Percentiles rank a stretch among this genome's conserved stretches.
phyloP scores from a whole-genome alignment of 1,140 invertebrate species.

The Lordiphosa mommai region DNA sequence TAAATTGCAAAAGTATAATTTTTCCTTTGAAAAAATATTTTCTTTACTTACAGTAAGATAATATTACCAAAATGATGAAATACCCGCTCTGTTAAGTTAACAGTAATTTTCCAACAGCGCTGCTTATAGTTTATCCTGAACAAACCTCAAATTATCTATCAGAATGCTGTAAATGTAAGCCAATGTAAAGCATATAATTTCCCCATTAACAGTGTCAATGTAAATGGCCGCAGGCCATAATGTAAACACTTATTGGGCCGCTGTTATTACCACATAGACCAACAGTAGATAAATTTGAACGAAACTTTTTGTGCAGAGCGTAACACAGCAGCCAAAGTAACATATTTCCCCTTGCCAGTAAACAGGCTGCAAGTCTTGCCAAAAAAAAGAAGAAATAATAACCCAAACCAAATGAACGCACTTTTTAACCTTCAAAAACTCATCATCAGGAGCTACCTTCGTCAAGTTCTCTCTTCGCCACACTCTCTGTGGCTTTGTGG shows the following conservation, averaged over 20 bases:
- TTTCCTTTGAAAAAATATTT: too few relatives aligned
- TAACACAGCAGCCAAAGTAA: conserved; percentile 27
- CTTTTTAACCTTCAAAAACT: conserved; percentile 68
- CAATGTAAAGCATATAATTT: conserved; percentile 3
- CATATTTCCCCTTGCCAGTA: conserved; percentile 48
- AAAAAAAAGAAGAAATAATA: too few relatives aligned
- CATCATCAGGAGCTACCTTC: conserved; percentile 26
- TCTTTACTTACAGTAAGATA: too few relatives aligned
- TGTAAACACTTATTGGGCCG: conserved; percentile 6
- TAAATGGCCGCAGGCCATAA: conserved; percentile 28
- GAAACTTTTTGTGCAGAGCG: conserved; percentile 38
- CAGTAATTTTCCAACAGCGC: too few relatives aligned
- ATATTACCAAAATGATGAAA: too few relatives aligned
- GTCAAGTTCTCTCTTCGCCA: conserved; percentile 21
- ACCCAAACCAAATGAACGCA: conserved; percentile 37
- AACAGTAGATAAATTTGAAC: conserved; percentile 57
- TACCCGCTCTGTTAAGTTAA: too few relatives aligned
- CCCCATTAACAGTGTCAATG: conserved; percentile 42
- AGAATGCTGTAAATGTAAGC: too few relatives aligned
- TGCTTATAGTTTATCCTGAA: too few relatives aligned
- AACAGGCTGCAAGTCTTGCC: conserved; percentile 25
- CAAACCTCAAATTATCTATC: too few relatives aligned
- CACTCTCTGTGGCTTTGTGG: not conserved
- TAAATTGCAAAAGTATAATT: too few relatives aligned
- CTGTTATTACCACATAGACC: conserved; percentile 25